These are phyloP conservation scores for Micromussa lordhowensis DNA, from an alignment of 92 coral and sea anemone genomes.

Conservation along the genomic window DNA sequence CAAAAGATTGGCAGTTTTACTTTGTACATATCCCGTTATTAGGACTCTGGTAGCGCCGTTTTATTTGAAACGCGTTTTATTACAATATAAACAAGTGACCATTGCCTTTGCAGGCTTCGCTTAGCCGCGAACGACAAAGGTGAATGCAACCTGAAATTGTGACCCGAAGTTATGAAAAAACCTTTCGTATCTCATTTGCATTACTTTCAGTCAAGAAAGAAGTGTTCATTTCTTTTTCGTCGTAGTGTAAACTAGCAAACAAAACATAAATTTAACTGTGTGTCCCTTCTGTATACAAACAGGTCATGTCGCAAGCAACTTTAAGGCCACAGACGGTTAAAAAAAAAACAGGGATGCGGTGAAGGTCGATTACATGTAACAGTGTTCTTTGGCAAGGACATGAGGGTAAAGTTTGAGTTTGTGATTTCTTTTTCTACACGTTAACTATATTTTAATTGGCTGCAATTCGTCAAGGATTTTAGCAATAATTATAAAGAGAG, in stretches of 20 bases:
- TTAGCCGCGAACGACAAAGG: not conserved
- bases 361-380: not conserved
- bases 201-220: slow-evolving; percentile 29
- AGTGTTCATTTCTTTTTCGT: slow-evolving; percentile 24
- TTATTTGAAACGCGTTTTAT: slow-evolving; percentile 23
- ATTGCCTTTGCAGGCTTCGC: not conserved
- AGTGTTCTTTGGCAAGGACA: not conserved
- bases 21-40: slow-evolving; percentile 37
- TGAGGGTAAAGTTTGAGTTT: not conserved
- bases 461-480: not conserved
- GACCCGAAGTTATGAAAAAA: not conserved
- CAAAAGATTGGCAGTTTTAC: slow-evolving; percentile 50
- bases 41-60: slow-evolving; percentile 12
- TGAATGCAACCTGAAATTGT: not conserved
- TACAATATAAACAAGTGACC: slow-evolving; percentile 21
- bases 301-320: slow-evolving; percentile 7
- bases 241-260: slow-evolving; percentile 37
- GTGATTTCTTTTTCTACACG: not conserved
- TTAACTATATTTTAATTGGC: slow-evolving; percentile 18
- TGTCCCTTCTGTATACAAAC: slow-evolving; percentile 27
- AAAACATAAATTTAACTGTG: slow-evolving; percentile 21
- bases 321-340: not conserved
- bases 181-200: not conserved
- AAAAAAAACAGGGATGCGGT: not conserved
- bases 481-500: slow-evolving; percentile 19